Conservation (phyloP, 35 echinoderm and acorn worm genomes). For the Ptychodera flava region DNA sequence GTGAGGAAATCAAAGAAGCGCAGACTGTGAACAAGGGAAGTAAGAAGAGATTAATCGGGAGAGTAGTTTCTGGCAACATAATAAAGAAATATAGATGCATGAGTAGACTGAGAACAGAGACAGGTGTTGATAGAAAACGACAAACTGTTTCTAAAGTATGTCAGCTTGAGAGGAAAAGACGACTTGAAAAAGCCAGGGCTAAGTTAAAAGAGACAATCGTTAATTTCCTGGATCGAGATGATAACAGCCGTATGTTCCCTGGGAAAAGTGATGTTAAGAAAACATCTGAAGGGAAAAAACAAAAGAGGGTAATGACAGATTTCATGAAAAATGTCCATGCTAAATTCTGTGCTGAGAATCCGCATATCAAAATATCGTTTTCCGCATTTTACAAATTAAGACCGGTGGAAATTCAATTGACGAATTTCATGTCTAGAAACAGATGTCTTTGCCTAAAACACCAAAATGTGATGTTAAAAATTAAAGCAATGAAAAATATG, state of each 20-base stretch:
- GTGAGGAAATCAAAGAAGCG: too few relatives aligned
- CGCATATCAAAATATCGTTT: slow-evolving; percentile 6
- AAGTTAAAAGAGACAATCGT: slow-evolving; percentile 26
- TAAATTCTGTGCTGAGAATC: neutral
- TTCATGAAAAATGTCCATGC: neutral
- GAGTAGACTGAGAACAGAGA: too few relatives aligned
- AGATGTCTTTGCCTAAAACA: slow-evolving; percentile 30
- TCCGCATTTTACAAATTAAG: neutral
- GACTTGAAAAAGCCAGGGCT: slow-evolving; percentile 5
- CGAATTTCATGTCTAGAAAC: slow-evolving; percentile 29
- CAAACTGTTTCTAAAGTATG: too few relatives aligned
- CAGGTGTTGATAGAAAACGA: too few relatives aligned
- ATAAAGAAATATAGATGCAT: too few relatives aligned
- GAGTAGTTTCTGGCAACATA: too few relatives aligned
- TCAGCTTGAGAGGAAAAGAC: too few relatives aligned
- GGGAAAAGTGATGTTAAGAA: slow-evolving; percentile 40
- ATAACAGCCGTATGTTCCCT: slow-evolving; percentile 38
- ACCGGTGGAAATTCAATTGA: slow-evolving; percentile 12
- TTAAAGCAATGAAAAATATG: slow-evolving; percentile 36
- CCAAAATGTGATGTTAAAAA: slow-evolving; percentile 21
- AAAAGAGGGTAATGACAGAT: neutral
- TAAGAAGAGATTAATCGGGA: too few relatives aligned
- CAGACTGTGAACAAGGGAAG: too few relatives aligned
- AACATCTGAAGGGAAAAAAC: neutral
- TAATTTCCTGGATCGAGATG: slow-evolving; percentile 32